These are phyloP conservation scores for Dendroctonus valens DNA, from an alignment of 1,140 invertebrate species.

Conservation along the genomic window DNA sequence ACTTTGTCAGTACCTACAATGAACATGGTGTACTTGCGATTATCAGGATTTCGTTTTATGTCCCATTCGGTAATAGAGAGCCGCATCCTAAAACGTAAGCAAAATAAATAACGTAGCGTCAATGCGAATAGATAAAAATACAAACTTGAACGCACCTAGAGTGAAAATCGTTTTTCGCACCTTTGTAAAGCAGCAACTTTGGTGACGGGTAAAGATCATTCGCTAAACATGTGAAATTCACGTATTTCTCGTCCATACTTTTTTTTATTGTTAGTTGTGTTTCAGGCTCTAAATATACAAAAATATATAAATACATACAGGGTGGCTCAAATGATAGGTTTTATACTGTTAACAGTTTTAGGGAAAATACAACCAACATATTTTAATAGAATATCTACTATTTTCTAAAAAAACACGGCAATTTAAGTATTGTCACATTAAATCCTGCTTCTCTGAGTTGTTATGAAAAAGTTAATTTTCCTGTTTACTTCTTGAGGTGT, in stretches of 20 bases:
- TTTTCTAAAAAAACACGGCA: no score
- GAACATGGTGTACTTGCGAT: slow-evolving; percentile 40
- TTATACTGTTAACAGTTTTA: no score
- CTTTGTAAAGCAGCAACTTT: slow-evolving; percentile 48
- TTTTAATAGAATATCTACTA: no score
- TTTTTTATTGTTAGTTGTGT: slow-evolving; percentile 36
- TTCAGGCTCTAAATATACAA: slow-evolving; percentile 39
- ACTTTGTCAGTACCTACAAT: slow-evolving; percentile 40
- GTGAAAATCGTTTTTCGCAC: slow-evolving; percentile 36
- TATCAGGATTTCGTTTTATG: slow-evolving; percentile 37
- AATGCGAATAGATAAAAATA: slow-evolving; percentile 9
- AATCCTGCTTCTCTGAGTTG: no score
- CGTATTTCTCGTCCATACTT: slow-evolving; percentile 36
- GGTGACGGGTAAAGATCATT: slow-evolving; percentile 52
- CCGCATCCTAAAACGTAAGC: slow-evolving; percentile 27
- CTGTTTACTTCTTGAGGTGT: no score
- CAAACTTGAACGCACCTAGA: slow-evolving; percentile 32
- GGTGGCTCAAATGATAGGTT: no score
- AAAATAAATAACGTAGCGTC: not conserved
- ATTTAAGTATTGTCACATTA: no score
- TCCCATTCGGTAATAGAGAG: slow-evolving; percentile 45
- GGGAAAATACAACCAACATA: no score
- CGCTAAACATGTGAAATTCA: slow-evolving; percentile 53
- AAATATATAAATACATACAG: no score
- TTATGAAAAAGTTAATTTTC: no score